Evolutionary conservation across 2,888 invertebrate species (phyloP), one percentile per base, ranked within the genome.

Genomic region (Cyclophora punctaria): DNA sequence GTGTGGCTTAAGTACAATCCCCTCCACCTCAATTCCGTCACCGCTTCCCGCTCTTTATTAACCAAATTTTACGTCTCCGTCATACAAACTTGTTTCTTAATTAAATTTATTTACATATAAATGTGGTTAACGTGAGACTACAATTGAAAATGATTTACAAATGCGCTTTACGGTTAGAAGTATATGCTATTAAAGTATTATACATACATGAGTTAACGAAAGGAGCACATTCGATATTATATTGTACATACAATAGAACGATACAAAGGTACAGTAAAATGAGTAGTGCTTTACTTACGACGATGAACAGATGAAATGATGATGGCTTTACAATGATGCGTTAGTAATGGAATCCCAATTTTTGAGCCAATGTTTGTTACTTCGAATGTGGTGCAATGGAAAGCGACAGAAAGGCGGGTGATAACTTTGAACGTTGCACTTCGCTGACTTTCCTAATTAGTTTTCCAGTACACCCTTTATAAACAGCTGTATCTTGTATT

Each of bases 401-500:
- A 86, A 87, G 85, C 85, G 83, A 86, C 84, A 86, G 85, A 80
- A 83, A 84, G 83, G 83, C 81, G 67, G 75, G 78, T 71, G 75
- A 75, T 20, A 71, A 73, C 69, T 71, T 73, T 69, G 68, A 64
- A 73, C 77, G 73, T 78, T 71, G 78, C 79, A 72, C 78, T 62
- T 77, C 80, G 71, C 74, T 71, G 70, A 63, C 72, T 63, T 67
- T 73, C 83, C 83, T 81, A 80, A 85, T 84, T 83, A 85, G 81
- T 86, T 88, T 53, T 87, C 87, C 87, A 86, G 74, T 84, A 85
- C 87, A 88, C 87, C 83, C 75, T 79, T 76, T 78, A 77, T 79
- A 71, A 75, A 84, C 83, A 87, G 86, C 84, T 88, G 88, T 88
- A 88, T 88, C 88, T 88, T 88, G 88, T 87, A 88, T 88, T 87